These are phyloP conservation scores for Pangasianodon gigas DNA, from an alignment of 2,113 vertebrate species.

Conservation along the genomic window DNA sequence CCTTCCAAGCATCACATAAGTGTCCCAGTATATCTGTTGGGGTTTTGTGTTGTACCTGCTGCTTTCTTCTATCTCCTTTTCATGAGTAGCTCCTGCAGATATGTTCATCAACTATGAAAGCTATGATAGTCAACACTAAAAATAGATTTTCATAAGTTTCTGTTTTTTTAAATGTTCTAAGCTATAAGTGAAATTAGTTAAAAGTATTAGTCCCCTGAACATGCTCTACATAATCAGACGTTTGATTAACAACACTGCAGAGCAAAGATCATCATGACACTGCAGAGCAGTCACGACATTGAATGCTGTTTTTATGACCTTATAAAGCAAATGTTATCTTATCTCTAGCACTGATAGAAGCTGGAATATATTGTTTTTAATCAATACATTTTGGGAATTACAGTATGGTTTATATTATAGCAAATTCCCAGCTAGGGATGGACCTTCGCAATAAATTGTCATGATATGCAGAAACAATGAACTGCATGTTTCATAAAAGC, in stretches of 20 bases:
- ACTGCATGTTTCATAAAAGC: not conserved
- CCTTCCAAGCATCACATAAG: not conserved
- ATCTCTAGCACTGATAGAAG: not conserved
- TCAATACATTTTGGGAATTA: not conserved
- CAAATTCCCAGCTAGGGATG: not conserved
- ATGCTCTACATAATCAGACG: not conserved
- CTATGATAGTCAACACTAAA: not conserved
- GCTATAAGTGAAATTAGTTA: not conserved
- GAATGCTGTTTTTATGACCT: not conserved
- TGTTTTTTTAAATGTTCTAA: not conserved
- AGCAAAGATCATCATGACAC: not conserved
- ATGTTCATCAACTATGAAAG: not conserved
- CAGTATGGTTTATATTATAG: not conserved
- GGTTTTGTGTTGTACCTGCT: not conserved
- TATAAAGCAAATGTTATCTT: not conserved
- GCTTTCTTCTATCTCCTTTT: not conserved
- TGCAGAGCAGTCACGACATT: not conserved
- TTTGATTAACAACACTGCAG: not conserved
- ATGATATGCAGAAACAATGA: not conserved
- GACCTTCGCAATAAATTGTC: too few species aligned
- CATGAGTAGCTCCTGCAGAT: not conserved
- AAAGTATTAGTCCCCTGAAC: not conserved
- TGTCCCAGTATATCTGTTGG: too few species aligned
- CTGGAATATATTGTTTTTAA: not conserved
- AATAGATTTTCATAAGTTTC: not conserved